These are phyloP conservation scores for Babyrousa celebensis DNA, from an alignment of 2,797 vertebrate genomes.

Conservation along the genomic window DNA sequence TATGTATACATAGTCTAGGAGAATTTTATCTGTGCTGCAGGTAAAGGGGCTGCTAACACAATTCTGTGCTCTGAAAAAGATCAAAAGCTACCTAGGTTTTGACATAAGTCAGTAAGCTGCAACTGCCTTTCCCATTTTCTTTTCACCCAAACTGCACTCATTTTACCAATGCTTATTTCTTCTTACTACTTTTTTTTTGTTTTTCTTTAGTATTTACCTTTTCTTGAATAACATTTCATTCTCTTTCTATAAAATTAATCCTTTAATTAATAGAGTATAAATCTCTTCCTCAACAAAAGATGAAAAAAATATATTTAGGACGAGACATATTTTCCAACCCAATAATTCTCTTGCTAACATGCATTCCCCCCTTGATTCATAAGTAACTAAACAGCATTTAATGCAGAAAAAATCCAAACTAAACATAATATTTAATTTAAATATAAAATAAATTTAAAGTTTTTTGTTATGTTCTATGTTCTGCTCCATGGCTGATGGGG, in stretches of 20 bases:
- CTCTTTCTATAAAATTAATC: background rate
- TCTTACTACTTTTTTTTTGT: background rate
- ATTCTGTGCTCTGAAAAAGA: background rate
- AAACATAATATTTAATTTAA: background rate
- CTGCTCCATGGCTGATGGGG: background rate
- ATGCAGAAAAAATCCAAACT: accelerated
- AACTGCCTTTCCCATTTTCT: background rate
- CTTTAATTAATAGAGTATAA: background rate
- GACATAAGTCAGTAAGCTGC: background rate
- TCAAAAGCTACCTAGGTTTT: background rate
- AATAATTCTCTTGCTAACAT: background rate
- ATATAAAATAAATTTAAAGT: background rate
- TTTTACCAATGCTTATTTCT: background rate
- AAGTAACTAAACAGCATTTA: background rate
- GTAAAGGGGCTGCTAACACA: background rate
- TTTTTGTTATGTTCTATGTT: background rate
- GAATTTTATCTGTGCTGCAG: background rate
- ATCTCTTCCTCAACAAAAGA: background rate
- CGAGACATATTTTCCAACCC: background rate
- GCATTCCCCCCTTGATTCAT: background rate
- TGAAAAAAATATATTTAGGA: background rate
- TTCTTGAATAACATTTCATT: background rate
- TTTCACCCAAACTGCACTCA: background rate
- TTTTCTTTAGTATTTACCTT: background rate
- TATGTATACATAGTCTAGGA: background rate